phyloP scores from a whole-genome alignment of 1,140 invertebrate species.

The Ostrea denselamellosa region DNA sequence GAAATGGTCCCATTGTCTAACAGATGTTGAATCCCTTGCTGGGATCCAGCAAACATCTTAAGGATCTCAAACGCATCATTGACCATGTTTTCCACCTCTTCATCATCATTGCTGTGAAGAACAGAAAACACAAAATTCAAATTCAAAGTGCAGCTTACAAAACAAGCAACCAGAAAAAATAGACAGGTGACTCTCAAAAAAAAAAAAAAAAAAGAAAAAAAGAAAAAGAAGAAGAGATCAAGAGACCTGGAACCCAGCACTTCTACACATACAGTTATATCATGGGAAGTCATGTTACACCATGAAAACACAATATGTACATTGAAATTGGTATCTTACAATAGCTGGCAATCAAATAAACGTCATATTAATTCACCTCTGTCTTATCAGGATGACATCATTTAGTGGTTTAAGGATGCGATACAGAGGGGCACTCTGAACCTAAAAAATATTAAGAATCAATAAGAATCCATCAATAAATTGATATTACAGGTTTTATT shows the following conservation, averaged over 20 bases:
- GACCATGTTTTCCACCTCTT: constrained; percentile 25
- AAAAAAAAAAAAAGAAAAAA: too few species aligned
- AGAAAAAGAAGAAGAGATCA: too few species aligned
- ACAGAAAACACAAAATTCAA: too few species aligned
- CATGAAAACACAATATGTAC: too few species aligned
- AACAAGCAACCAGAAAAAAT: too few species aligned
- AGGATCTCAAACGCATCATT: constrained; percentile 29
- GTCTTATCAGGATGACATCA: not conserved
- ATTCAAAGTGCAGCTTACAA: too few species aligned
- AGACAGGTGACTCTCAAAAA: too few species aligned
- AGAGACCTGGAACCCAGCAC: too few species aligned
- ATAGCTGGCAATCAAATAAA: not conserved
- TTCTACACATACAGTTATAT: too few species aligned
- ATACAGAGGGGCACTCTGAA: constrained; percentile 8
- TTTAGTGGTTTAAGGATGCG: constrained; percentile 9
- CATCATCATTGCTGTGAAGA: not conserved
- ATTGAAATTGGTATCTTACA: too few species aligned
- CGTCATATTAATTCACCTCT: too few species aligned
- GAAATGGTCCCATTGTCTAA: not conserved
- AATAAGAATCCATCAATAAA: not conserved
- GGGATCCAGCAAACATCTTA: constrained; percentile 34
- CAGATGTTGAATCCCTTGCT: not conserved
- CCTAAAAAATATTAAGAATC: not conserved
- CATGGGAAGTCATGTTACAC: too few species aligned
- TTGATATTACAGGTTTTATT: not conserved